A percentile compares a stretch with the other conserved stretches of the same genome.
Conservation (phyloP, 2,888 invertebrate species). For the Aphidius colemani region DNA sequence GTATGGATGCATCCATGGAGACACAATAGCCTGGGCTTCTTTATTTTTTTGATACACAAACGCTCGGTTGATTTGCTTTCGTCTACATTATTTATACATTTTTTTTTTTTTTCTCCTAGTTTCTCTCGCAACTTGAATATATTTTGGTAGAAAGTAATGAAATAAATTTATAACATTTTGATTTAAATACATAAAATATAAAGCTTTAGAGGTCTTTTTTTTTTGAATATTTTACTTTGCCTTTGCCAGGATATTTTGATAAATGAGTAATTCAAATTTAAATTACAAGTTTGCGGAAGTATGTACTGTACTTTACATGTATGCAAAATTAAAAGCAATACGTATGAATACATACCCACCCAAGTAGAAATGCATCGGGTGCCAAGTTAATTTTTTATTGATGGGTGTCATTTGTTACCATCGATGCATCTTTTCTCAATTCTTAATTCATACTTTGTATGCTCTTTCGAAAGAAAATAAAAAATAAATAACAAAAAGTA, state of each 20-base stretch:
- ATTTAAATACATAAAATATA: background rate
- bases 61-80: no score
- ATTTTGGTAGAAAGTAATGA: background rate
- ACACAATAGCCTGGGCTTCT: no score
- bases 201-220: background rate
- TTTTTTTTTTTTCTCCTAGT: no score
- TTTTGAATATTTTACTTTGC: no score
- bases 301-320: background rate
- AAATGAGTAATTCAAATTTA: conserved; percentile 11
- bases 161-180: conserved; percentile 2
- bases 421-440: conserved; percentile 34
- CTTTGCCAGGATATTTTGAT: background rate
- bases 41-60: no score
- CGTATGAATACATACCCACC: conserved; percentile 4
- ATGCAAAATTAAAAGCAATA: background rate
- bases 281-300: conserved; percentile 17
- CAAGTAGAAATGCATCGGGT: conserved; percentile 30
- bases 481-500: conserved; percentile 4
- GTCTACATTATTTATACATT: no score
- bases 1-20: no score
- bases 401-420: conserved; percentile 53
- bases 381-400: conserved; percentile 50
- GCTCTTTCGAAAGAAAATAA: background rate
- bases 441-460: background rate
- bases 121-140: conserved; percentile 4